These are phyloP conservation scores for Leucophenga montana DNA, from an alignment of 2,888 invertebrate species.

Conservation along the genomic window DNA sequence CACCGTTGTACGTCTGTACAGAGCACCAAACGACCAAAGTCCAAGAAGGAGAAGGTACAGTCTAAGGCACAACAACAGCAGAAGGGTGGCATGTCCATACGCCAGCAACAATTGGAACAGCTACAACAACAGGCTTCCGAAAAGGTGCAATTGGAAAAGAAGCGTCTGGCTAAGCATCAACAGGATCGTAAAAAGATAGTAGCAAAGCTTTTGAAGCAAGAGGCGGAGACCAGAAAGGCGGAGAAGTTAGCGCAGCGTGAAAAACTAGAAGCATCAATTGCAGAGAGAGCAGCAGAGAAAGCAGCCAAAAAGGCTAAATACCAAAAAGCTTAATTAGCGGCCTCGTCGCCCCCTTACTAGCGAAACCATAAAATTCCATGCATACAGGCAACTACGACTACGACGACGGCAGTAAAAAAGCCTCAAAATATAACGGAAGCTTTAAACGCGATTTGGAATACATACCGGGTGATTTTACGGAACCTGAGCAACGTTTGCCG, in stretches of 20 bases:
- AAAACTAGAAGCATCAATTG: neutral
- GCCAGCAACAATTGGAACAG: slow-evolving; percentile 7
- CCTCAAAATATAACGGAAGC: slow-evolving; percentile 15
- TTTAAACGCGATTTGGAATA: slow-evolving; percentile 68
- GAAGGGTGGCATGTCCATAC: neutral
- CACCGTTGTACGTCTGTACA: too few relatives aligned
- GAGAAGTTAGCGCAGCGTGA: neutral
- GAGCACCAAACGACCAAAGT: neutral
- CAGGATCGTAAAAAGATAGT: neutral
- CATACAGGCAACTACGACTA: neutral
- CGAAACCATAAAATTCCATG: neutral
- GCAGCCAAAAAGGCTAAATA: neutral
- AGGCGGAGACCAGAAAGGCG: neutral
- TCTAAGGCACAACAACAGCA: neutral
- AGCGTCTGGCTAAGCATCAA: neutral
- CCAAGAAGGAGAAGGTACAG: neutral
- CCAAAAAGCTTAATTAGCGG: too few relatives aligned
- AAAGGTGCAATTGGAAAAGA: neutral
- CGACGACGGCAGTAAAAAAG: neutral
- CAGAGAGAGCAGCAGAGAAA: neutral
- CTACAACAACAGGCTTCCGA: neutral
- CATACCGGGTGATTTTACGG: slow-evolving; percentile 75
- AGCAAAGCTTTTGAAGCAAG: neutral
- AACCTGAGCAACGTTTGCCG: slow-evolving; percentile 70
- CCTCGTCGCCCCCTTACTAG: too few relatives aligned